Evolutionary conservation across 1,140 invertebrate genomes (phyloP).

Genomic region (Brachionus manjavacas): DNA sequence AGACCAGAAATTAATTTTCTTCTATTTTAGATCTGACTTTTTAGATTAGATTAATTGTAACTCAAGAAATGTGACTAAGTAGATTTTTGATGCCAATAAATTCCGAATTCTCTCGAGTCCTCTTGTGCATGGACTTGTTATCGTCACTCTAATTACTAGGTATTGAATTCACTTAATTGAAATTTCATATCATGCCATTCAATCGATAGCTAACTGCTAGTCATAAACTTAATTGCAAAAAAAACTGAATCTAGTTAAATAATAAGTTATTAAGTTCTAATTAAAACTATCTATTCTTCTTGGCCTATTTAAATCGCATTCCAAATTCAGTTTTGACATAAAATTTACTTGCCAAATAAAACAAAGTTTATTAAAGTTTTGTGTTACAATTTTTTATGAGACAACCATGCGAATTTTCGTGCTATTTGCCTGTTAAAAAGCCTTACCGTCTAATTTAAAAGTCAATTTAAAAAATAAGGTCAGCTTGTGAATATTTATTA

Average conservation of each 20-base stretch:
- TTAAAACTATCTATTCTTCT: not conserved
- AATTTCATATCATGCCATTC: slow-evolving; percentile 1
- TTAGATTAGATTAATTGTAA: slow-evolving; percentile 15
- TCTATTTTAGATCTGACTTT: not conserved
- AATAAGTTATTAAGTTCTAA: slow-evolving; percentile 1
- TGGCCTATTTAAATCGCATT: not conserved
- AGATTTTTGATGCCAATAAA: not conserved
- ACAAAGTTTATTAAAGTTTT: not conserved
- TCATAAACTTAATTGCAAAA: not conserved
- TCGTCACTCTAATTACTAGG: not conserved
- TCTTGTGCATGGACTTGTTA: not conserved
- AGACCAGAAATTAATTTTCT: not conserved
- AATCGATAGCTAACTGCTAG: not conserved
- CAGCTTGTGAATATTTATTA: not conserved
- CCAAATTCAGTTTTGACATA: not conserved
- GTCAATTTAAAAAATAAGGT: not conserved
- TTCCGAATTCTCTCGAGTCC: not conserved
- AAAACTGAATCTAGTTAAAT: not conserved
- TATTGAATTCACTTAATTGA: slow-evolving; percentile 22
- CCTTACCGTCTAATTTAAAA: not conserved
- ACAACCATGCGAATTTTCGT: not conserved
- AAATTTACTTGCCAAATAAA: not conserved
- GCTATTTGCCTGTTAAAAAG: not conserved
- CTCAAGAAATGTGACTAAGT: not conserved
- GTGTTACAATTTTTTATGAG: not conserved